A percentile compares a stretch with the other conserved stretches of the same genome.
phyloP scores from a whole-genome alignment of 1,140 invertebrate species.

The Tetramorium alpestre region DNA sequence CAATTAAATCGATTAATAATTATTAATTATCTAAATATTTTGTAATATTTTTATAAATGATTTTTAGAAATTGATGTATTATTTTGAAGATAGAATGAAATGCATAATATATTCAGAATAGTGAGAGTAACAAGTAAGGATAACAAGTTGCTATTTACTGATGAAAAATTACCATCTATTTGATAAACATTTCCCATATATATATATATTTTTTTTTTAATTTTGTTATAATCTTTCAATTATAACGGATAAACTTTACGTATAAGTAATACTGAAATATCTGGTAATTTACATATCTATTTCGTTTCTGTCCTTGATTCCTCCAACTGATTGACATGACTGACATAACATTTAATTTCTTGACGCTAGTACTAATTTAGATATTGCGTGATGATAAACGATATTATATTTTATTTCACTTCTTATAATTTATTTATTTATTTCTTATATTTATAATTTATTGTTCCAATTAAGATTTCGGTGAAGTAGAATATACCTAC shows the following conservation, averaged over 20 bases:
- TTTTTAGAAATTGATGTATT: neutral
- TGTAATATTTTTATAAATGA: neutral
- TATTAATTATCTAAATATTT: neutral
- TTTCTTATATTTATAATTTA: no score
- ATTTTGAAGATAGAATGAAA: neutral
- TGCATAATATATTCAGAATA: neutral
- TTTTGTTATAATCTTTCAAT: conserved; percentile 14
- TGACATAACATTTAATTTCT: neutral
- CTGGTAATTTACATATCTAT: neutral
- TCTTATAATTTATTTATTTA: no score
- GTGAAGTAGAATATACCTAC: neutral
- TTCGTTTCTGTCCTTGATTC: neutral
- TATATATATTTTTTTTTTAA: neutral
- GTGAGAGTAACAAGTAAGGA: neutral
- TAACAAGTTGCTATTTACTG: neutral
- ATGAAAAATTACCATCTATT: neutral
- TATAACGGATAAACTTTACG: neutral
- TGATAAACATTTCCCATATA: neutral
- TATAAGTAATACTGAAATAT: neutral
- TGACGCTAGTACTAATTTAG: conserved; percentile 36
- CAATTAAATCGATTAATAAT: neutral
- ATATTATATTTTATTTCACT: conserved; percentile 15
- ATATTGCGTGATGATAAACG: conserved; percentile 26
- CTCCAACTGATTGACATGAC: neutral
- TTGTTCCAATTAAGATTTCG: neutral